Conservation (phyloP, 2,113 vertebrate species). For the Anoura caudifer region DNA sequence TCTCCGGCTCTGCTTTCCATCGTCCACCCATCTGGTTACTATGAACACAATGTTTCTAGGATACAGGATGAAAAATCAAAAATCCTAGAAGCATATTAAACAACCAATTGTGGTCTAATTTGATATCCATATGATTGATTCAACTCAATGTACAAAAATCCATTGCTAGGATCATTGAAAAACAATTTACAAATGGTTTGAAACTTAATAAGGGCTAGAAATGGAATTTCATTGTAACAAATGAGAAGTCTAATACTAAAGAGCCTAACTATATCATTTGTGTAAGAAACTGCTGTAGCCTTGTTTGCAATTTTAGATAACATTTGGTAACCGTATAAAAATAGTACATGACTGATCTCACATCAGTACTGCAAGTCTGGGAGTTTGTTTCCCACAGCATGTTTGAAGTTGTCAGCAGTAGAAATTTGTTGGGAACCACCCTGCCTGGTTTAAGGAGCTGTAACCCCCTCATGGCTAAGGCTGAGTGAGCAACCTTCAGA, state of each 20-base stretch:
- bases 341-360: too few species aligned
- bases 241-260: neutral
- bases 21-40: neutral
- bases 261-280: neutral
- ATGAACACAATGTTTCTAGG: neutral
- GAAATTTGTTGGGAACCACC: too few species aligned
- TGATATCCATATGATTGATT: neutral
- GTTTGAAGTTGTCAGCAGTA: neutral
- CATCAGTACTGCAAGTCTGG: neutral
- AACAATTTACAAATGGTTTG: neutral
- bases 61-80: neutral
- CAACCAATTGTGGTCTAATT: neutral
- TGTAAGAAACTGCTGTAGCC: neutral
- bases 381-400: neutral
- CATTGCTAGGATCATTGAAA: neutral
- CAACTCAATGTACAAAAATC: neutral
- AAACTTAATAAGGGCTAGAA: neutral
- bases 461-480: too few species aligned
- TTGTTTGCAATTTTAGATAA: neutral
- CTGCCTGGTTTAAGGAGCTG: too few species aligned
- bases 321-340: neutral
- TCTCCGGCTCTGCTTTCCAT: neutral
- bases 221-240: neutral
- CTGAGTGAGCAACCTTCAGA: too few species aligned
- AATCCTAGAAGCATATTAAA: neutral